Evolutionary conservation across 2,113 vertebrate genomes (phyloP).

Genomic region (Arvicanthis niloticus): DNA sequence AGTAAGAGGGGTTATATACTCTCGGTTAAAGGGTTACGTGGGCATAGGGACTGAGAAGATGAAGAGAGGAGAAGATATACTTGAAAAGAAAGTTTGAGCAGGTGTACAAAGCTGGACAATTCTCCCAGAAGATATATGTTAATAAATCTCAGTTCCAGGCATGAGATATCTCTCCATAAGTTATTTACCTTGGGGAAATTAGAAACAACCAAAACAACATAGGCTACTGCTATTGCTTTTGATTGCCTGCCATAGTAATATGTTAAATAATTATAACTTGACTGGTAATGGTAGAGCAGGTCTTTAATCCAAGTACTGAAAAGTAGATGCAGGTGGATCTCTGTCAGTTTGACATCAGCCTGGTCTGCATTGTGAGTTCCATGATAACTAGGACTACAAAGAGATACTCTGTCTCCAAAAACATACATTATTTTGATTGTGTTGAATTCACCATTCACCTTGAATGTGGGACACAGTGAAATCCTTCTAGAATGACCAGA

Average conservation of each 20-base stretch:
- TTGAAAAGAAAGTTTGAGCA: not conserved
- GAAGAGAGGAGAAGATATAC: too few species aligned
- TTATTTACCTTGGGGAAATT: not conserved
- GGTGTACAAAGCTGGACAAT: not conserved
- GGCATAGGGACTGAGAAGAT: not conserved
- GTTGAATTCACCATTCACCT: not conserved
- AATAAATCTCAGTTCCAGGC: not conserved
- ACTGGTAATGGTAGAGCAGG: not conserved
- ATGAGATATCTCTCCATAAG: not conserved
- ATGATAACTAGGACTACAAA: not conserved
- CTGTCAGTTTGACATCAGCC: not conserved
- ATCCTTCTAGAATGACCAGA: not conserved
- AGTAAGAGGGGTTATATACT: too few species aligned
- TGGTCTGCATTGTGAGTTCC: too few species aligned
- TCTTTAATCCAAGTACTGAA: not conserved
- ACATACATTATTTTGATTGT: not conserved
- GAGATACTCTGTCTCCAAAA: not conserved
- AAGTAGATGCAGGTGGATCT: not conserved
- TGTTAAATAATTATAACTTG: not conserved
- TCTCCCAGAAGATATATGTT: too few species aligned
- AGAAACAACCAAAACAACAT: not conserved
- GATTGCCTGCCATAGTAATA: not conserved
- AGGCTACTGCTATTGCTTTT: not conserved
- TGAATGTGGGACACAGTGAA: not conserved
- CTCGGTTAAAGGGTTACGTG: not conserved